Conservation (phyloP, 2,113 vertebrate species). For the Pseudopodoces humilis region DNA sequence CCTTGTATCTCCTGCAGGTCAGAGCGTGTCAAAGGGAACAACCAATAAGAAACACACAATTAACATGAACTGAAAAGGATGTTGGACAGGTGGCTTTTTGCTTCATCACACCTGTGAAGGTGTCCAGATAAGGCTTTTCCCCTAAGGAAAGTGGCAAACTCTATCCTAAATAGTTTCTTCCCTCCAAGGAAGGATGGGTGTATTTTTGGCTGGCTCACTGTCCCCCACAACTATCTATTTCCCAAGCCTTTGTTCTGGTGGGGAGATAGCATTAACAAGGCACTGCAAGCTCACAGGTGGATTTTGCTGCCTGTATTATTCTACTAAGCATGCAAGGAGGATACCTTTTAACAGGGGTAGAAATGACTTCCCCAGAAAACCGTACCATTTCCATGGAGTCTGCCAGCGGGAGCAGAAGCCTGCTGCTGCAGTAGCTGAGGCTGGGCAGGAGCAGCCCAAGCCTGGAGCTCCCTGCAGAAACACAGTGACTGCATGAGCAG, state of each 20-base stretch:
- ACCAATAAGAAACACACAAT: too few species aligned
- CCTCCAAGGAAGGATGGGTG: too few species aligned
- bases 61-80: too few species aligned
- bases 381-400: background rate
- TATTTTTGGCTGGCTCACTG: too few species aligned
- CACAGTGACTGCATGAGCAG: background rate
- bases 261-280: background rate
- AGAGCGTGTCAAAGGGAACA: too few species aligned
- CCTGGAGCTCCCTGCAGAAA: background rate
- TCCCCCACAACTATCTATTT: background rate
- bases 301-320: background rate
- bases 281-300: background rate
- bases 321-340: background rate
- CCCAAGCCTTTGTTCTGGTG: background rate
- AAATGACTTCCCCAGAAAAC: background rate
- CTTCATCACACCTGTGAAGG: too few species aligned
- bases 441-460: background rate
- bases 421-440: fast-evolving
- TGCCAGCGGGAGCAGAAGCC: background rate
- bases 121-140: too few species aligned
- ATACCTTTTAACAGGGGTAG: background rate
- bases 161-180: too few species aligned
- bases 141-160: too few species aligned
- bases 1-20: too few species aligned
- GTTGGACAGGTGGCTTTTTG: too few species aligned